Conservation (phyloP, 2,888 invertebrate genomes). For the Ornithoptera priamus region DNA sequence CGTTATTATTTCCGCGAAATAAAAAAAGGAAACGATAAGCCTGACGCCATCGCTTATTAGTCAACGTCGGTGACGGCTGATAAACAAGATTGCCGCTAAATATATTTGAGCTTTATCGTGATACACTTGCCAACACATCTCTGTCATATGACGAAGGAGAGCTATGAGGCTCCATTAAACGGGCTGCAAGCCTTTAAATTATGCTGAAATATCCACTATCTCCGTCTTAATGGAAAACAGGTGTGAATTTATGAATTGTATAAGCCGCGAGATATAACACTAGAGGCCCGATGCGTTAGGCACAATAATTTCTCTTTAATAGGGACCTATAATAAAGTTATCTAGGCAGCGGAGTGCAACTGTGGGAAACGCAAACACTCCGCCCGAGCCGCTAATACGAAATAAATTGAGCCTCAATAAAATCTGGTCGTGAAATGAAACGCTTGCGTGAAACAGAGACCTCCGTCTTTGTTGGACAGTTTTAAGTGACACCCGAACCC, state of each 20-base stretch:
- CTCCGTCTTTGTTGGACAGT: slow-evolving; percentile 30
- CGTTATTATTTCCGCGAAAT: slow-evolving; percentile 16
- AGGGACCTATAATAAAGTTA: slow-evolving; percentile 31
- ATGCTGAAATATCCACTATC: slow-evolving; percentile 29
- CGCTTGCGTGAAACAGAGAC: slow-evolving; percentile 28
- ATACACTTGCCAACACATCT: slow-evolving; percentile 22
- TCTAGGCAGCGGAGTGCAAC: slow-evolving; percentile 29
- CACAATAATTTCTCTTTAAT: slow-evolving; percentile 32
- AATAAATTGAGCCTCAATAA: slow-evolving; percentile 31
- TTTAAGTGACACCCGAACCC: slow-evolving; percentile 20
- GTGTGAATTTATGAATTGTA: slow-evolving; percentile 32
- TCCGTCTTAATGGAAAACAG: slow-evolving; percentile 29
- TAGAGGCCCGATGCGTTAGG: slow-evolving; percentile 18
- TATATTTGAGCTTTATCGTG: slow-evolving; percentile 24
- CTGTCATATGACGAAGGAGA: slow-evolving; percentile 25
- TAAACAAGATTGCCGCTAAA: slow-evolving; percentile 27
- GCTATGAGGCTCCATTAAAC: slow-evolving; percentile 25
- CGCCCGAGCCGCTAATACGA: slow-evolving; percentile 26
- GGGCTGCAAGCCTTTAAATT: slow-evolving; percentile 21
- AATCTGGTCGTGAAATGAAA: slow-evolving; percentile 23
- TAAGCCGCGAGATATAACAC: slow-evolving; percentile 25
- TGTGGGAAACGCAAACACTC: slow-evolving; percentile 31
- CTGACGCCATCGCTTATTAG: slow-evolving; percentile 20
- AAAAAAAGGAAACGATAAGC: slow-evolving; percentile 8
- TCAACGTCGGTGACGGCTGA: slow-evolving; percentile 18